Base-by-base conservation (phyloP, 1,140 invertebrate species). In the Eupristina koningsbergeri region DNA sequence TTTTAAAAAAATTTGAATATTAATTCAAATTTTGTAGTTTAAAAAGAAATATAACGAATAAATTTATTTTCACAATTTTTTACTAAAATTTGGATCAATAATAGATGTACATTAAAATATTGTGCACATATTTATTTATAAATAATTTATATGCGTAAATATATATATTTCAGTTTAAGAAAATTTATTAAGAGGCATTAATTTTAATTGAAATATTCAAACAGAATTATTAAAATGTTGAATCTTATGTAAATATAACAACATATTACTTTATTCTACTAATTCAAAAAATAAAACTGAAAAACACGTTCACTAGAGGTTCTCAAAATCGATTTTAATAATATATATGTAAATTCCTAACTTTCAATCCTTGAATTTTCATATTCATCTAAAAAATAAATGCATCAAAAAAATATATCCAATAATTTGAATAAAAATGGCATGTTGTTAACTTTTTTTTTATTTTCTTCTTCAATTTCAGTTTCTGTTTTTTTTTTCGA, bases 361-460 rank as follows among this genome's bases (percentile, higher is more conserved):
- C 7, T 36, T 76, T 13, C 45, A 41, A 47, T 8, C 17, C 9
- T 64, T 9, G 63, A 47, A 26, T 69, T 61, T 81, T 74, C 53
- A 73, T 58, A 5, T 29, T 71, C 67, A 41, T 34, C 50, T 45
- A 47, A 3, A 63, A 81, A 64, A 67, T 29, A 61, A 82, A 73
- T 26, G 17, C 13, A 81, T 9, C 41, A 6, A 64, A 39, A 39
- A 19, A 64, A 45, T 45, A 31, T 41, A 63, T 67, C 58, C 58
- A 61, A 77, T 83, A 78, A 19, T 39, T 61, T 36, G 36, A 76
- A 83, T 83, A 73, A 83, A 77, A 83, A 69, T 73, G 58, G 47
- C 47, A 79, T 79, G n/a, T 58, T 77, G 29, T 63, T 61, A 83
- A 79, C 26, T 84, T 79, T 74, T 31, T 13, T 15, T 45, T 73